Conservation (phyloP, 2,113 vertebrate species). For the Odocoileus virginianus region DNA sequence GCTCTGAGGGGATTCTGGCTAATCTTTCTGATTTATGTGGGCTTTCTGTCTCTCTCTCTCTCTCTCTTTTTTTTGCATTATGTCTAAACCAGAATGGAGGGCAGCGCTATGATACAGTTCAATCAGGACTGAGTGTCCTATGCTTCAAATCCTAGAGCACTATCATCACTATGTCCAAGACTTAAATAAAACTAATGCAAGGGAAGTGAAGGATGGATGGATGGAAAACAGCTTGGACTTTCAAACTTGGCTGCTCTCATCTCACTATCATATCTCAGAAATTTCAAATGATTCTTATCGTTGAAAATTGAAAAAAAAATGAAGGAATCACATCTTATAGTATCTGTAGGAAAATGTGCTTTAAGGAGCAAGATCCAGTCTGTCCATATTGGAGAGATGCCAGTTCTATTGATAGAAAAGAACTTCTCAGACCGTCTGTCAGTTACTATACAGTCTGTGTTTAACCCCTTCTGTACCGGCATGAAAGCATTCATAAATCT, state of each 20-base stretch:
- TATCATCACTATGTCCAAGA: neutral
- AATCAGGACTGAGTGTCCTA: neutral
- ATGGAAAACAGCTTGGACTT: neutral
- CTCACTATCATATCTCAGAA: slow-evolving; percentile 20
- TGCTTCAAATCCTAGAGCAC: neutral
- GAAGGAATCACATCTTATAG: slow-evolving; percentile 31
- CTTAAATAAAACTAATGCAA: slow-evolving; percentile 40
- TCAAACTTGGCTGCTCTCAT: neutral
- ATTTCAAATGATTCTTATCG: slow-evolving; percentile 29
- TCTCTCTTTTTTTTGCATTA: neutral
- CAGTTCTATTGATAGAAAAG: slow-evolving; percentile 33
- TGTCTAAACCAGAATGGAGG: neutral
- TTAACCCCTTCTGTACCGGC: slow-evolving; percentile 14
- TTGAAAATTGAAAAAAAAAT: neutral
- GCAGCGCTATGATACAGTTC: neutral
- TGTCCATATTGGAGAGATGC: slow-evolving; percentile 44
- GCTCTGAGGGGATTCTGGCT: neutral
- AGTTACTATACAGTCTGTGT: neutral
- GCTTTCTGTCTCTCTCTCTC: neutral
- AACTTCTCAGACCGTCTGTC: slow-evolving; percentile 48
- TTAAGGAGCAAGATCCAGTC: slow-evolving; percentile 50
- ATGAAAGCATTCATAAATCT: neutral
- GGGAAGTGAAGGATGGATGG: neutral
- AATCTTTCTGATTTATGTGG: neutral
- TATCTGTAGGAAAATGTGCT: slow-evolving; percentile 50